Conservation (phyloP, 2,113 vertebrate species). For the Clarias macrocephalus region DNA sequence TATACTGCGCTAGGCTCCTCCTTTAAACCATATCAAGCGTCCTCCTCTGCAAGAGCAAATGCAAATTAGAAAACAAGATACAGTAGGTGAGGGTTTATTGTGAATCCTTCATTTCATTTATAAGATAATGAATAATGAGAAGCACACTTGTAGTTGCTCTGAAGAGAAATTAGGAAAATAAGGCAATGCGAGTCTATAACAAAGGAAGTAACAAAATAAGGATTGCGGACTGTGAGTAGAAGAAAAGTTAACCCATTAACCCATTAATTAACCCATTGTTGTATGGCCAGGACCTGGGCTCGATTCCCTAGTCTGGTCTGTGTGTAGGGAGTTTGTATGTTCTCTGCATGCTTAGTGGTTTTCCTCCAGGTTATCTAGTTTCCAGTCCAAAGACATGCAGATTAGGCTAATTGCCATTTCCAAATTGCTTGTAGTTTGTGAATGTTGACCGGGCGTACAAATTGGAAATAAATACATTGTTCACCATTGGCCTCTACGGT, state of each 20-base stretch:
- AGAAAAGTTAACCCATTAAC: background rate
- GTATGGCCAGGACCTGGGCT: too few species aligned
- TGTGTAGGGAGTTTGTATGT: too few species aligned
- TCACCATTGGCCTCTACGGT: too few species aligned
- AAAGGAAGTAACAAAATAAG: background rate
- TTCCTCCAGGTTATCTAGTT: too few species aligned
- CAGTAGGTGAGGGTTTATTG: background rate
- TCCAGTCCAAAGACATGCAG: too few species aligned
- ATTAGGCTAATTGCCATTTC: too few species aligned
- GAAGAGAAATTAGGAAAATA: background rate
- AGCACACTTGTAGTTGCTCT: background rate
- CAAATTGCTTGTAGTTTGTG: too few species aligned
- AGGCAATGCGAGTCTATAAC: background rate
- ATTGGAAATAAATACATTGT: too few species aligned
- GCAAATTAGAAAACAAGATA: background rate
- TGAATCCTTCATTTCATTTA: background rate
- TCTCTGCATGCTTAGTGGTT: too few species aligned
- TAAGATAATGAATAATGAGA: background rate
- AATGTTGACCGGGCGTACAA: too few species aligned
- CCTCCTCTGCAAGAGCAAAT: slow-evolving; percentile 29
- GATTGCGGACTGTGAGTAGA: background rate
- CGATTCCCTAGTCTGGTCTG: too few species aligned
- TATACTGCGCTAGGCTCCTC: slow-evolving; percentile 24
- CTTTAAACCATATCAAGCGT: background rate
- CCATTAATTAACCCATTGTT: too few species aligned